Evolutionary conservation across 2,888 invertebrate genomes (phyloP).

Genomic region (Eumacrocentrus americanus): DNA sequence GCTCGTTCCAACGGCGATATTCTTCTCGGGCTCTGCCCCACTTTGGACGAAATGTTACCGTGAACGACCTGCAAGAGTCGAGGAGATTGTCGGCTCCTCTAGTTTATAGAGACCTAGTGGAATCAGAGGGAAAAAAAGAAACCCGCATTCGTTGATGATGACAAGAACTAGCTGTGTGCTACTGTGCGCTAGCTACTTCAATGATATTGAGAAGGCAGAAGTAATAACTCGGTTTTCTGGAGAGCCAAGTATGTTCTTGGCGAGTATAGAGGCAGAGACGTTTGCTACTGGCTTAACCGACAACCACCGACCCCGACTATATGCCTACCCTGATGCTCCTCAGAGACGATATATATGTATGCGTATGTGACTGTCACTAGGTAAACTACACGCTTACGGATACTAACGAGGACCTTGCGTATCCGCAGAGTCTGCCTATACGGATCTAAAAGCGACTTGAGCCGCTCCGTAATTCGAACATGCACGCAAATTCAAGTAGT

Average conservation of each 20-base stretch:
- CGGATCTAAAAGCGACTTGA: constrained; percentile 26
- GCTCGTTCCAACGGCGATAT: constrained; percentile 21
- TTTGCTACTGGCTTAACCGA: constrained; percentile 25
- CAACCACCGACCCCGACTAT: constrained; percentile 24
- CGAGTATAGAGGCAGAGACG: constrained; percentile 14
- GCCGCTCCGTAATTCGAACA: constrained; percentile 24
- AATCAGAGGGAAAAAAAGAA: background rate
- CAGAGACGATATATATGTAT: constrained; percentile 23
- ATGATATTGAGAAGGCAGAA: background rate
- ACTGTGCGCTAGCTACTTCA: background rate
- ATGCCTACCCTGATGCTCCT: constrained; percentile 13
- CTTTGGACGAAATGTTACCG: constrained; percentile 21
- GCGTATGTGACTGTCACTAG: constrained; percentile 42
- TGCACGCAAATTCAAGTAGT: constrained; percentile 22
- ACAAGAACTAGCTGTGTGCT: background rate
- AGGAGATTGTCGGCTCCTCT: background rate
- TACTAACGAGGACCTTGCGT: constrained; percentile 44
- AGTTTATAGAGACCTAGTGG: background rate
- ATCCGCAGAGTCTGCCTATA: constrained; percentile 37
- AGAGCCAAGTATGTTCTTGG: background rate
- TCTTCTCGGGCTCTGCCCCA: constrained; percentile 17
- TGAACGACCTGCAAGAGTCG: constrained; percentile 12
- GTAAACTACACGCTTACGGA: constrained; percentile 45
- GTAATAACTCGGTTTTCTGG: constrained; percentile 2
- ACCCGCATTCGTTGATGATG: background rate